phyloP scores from a whole-genome alignment of 2,888 invertebrate genomes.

The Thalpophila matura region DNA sequence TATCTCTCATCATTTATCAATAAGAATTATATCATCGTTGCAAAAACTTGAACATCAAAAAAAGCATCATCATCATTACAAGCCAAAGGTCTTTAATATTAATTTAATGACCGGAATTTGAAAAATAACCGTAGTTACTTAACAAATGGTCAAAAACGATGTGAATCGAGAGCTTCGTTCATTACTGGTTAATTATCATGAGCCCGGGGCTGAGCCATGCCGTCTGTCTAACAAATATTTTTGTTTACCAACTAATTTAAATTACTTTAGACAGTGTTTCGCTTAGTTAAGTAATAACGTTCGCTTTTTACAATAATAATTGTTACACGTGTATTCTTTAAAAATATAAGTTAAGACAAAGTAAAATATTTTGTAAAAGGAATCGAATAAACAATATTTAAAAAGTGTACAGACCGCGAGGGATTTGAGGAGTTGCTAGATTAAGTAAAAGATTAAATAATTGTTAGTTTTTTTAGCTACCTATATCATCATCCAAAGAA shows the following conservation, averaged over 20 bases:
- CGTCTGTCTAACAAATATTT: conserved; percentile 76
- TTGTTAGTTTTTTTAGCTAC: background rate
- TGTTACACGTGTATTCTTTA: conserved; percentile 73
- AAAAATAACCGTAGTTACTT: conserved; percentile 63
- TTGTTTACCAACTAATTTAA: conserved; percentile 85
- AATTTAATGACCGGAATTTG: conserved; percentile 73
- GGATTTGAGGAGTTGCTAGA: background rate
- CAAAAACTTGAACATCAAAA: conserved; percentile 38
- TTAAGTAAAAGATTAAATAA: background rate
- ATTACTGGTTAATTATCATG: conserved; percentile 80
- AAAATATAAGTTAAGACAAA: background rate
- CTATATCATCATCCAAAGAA: background rate
- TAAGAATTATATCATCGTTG: conserved; percentile 36
- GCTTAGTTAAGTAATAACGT: conserved; percentile 64
- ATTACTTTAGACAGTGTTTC: conserved; percentile 74
- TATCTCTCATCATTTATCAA: conserved; percentile 39
- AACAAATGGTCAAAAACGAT: conserved; percentile 75
- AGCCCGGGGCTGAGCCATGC: conserved; percentile 76
- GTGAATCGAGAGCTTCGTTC: conserved; percentile 78
- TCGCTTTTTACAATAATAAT: conserved; percentile 76
- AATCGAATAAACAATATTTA: background rate
- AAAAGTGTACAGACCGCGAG: conserved; percentile 1
- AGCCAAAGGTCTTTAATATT: conserved; percentile 72
- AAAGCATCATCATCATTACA: conserved; percentile 57
- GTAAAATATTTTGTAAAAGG: background rate